These are phyloP conservation scores for Hozukius guyotensis DNA, from an alignment of 2,797 vertebrate genomes.

Conservation along the genomic window DNA sequence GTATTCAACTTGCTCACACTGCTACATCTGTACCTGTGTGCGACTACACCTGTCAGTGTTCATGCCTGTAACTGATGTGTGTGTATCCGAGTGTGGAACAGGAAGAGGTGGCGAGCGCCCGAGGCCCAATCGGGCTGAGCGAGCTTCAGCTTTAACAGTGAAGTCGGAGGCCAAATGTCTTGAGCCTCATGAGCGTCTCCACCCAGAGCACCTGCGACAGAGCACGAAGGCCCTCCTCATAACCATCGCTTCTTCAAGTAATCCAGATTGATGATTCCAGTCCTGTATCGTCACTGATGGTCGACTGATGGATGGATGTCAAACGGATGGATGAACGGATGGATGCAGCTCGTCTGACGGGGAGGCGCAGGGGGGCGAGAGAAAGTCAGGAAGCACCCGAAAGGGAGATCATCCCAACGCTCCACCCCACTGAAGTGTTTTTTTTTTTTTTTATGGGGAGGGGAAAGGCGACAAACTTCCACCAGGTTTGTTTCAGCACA, in stretches of 20 bases:
- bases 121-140: background rate
- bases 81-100: background rate
- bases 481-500: conserved; percentile 58
- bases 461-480: background rate
- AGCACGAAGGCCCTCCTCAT: conserved; percentile 24
- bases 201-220: conserved; percentile 51
- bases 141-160: background rate
- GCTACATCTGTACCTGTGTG: conserved; percentile 59
- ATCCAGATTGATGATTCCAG: conserved; percentile 78
- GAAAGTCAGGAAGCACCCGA: conserved; percentile 35
- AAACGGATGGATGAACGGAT: conserved; percentile 57
- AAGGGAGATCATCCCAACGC: background rate
- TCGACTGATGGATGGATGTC: conserved; percentile 56
- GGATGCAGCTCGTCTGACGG: conserved; percentile 53
- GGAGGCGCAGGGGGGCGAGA: background rate
- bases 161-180: conserved; percentile 9
- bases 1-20: conserved; percentile 23
- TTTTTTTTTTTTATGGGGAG: background rate
- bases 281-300: conserved; percentile 56
- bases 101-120: conserved; percentile 12
- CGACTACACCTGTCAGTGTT: conserved; percentile 11
- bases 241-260: conserved; percentile 79
- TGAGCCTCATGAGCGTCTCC: conserved; percentile 8
- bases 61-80: conserved; percentile 25
- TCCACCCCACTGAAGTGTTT: conserved; percentile 1